These are phyloP conservation scores for Serranochromis macrocephalus DNA, from an alignment of 2,113 vertebrate genomes.

Conservation along the genomic window DNA sequence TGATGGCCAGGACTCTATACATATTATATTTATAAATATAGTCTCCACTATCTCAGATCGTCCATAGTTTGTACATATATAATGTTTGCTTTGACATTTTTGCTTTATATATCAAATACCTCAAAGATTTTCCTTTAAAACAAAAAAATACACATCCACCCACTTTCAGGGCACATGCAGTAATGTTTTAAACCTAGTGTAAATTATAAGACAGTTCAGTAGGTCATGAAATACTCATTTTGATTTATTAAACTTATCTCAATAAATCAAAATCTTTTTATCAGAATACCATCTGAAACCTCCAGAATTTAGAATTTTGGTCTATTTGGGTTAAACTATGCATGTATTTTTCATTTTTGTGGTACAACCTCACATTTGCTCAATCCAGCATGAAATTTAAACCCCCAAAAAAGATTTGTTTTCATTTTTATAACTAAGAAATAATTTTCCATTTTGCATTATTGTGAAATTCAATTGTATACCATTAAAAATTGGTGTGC, in stretches of 20 bases:
- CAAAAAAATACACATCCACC: not conserved
- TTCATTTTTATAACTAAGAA: not conserved
- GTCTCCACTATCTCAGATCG: not conserved
- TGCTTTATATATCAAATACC: not conserved
- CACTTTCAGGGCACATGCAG: not conserved
- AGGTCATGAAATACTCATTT: not conserved
- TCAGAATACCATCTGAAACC: not conserved
- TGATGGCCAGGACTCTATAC: not conserved
- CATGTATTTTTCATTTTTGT: not conserved
- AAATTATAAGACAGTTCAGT: not conserved
- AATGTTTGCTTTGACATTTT: not conserved
- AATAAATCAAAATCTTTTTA: not conserved
- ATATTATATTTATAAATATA: not conserved
- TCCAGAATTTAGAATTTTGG: not conserved
- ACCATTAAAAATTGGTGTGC: not conserved
- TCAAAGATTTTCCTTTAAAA: not conserved
- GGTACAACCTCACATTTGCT: not conserved
- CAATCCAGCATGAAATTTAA: not conserved
- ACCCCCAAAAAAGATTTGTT: accelerated
- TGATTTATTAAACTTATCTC: not conserved
- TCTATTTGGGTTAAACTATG: not conserved
- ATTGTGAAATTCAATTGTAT: not conserved
- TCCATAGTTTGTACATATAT: not conserved
- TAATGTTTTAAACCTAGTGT: not conserved
- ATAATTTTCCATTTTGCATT: not conserved